Percentiles rank a stretch among this genome's conserved stretches.
These are phyloP conservation scores for Alligator mississippiensis DNA, from an alignment of 2,113 vertebrate genomes.

Conservation along the genomic window DNA sequence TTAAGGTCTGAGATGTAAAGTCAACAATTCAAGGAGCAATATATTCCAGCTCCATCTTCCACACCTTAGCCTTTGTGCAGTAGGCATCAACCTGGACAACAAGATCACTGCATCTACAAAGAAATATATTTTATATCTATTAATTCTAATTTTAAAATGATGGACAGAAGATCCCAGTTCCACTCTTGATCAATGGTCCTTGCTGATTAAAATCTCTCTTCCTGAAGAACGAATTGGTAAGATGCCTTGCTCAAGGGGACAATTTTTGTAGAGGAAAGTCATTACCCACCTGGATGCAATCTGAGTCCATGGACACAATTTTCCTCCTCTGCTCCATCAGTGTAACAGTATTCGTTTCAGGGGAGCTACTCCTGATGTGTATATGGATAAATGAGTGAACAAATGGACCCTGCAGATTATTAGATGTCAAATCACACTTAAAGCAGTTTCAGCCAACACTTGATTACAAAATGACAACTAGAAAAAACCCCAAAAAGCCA, in stretches of 20 bases:
- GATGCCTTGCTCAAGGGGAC: slow-evolving; percentile 51
- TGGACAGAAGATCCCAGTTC: slow-evolving; percentile 58
- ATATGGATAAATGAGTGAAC: slow-evolving; percentile 16
- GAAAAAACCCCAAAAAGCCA: not conserved
- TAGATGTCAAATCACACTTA: slow-evolving; percentile 25
- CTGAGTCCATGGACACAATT: not conserved
- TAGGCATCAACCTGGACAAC: slow-evolving; percentile 31
- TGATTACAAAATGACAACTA: slow-evolving; percentile 31
- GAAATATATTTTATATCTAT: not conserved
- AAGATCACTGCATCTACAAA: slow-evolving; percentile 25
- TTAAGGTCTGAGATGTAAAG: not conserved
- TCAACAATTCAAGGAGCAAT: not conserved
- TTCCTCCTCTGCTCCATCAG: not conserved
- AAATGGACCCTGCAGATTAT: not conserved
- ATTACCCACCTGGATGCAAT: not conserved
- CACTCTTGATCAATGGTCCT: slow-evolving; percentile 62
- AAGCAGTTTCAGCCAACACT: not conserved
- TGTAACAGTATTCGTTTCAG: slow-evolving; percentile 1
- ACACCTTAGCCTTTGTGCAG: slow-evolving; percentile 31
- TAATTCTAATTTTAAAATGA: slow-evolving; percentile 52
- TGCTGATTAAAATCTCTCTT: slow-evolving; percentile 74
- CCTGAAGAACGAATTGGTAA: slow-evolving; percentile 47
- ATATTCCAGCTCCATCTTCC: not conserved
- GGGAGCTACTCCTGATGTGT: slow-evolving; percentile 32
- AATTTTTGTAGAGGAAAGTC: slow-evolving; percentile 65